Percentiles rank a stretch among this genome's conserved stretches.
These are phyloP conservation scores for Leptopilina drosophilae DNA, from an alignment of 2,888 invertebrate species.

Conservation along the genomic window DNA sequence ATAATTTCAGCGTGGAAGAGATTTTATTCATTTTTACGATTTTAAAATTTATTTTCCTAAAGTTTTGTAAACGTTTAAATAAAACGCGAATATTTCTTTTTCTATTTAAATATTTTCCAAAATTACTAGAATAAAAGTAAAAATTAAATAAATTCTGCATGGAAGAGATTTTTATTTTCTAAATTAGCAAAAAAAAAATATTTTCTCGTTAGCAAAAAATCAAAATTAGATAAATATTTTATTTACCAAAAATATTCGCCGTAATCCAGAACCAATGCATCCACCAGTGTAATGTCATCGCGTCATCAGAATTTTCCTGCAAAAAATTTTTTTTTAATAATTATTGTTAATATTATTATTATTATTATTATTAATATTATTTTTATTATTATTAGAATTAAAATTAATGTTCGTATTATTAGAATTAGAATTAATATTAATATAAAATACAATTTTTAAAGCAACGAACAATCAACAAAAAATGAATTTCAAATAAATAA, in stretches of 20 bases:
- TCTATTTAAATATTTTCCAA: too few relatives aligned
- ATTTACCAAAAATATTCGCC: conserved; percentile 75
- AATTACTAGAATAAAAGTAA: too few relatives aligned
- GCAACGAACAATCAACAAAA: not conserved
- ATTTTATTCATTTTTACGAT: too few relatives aligned
- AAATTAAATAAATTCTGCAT: too few relatives aligned
- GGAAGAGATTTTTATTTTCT: too few relatives aligned
- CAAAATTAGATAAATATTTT: not conserved
- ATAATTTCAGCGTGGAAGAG: too few relatives aligned
- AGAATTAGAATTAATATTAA: not conserved
- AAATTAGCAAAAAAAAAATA: too few relatives aligned
- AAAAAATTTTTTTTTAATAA: not conserved
- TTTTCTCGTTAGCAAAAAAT: not conserved
- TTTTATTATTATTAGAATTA: too few relatives aligned
- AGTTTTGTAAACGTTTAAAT: too few relatives aligned
- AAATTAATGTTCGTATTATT: too few relatives aligned
- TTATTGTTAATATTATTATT: not conserved
- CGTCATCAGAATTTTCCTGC: conserved; percentile 72
- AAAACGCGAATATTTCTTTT: too few relatives aligned
- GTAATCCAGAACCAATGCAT: conserved; percentile 95
- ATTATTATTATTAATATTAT: not conserved
- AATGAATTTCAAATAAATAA: not conserved
- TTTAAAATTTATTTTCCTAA: too few relatives aligned
- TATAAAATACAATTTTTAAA: not conserved
- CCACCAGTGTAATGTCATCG: conserved; percentile 93